These are phyloP conservation scores for Tenrec ecaudatus DNA, from an alignment of 2,113 vertebrate species.

Conservation along the genomic window DNA sequence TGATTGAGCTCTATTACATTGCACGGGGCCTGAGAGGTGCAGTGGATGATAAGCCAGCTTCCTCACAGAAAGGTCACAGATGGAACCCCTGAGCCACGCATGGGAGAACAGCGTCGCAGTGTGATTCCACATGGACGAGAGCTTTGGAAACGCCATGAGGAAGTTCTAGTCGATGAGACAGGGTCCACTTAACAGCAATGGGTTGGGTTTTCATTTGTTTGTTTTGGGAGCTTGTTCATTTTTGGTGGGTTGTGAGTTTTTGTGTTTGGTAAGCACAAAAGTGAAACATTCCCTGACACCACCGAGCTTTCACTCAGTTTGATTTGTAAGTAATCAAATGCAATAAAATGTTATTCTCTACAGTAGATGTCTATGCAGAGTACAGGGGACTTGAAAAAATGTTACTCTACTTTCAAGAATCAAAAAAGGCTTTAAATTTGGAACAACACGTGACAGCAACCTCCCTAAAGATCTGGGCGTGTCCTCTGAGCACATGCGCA, in stretches of 20 bases:
- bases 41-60: neutral
- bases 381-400: neutral
- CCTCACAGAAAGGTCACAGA: neutral
- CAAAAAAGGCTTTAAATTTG: neutral
- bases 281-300: neutral
- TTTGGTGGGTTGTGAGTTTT: neutral
- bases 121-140: neutral
- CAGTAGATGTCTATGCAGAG: neutral
- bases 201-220: neutral
- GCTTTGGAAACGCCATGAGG: neutral
- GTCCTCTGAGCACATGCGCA: neutral
- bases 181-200: neutral
- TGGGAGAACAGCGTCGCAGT: neutral
- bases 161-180: neutral
- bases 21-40: neutral
- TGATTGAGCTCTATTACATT: neutral
- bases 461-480: neutral
- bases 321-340: slow-evolving; percentile 39
- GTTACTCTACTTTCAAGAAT: neutral
- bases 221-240: no score
- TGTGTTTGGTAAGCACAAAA: neutral
- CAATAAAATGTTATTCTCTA: neutral
- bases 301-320: neutral
- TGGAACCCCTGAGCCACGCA: neutral
- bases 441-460: neutral